These are phyloP conservation scores for Rhinopomastus cyanomelas DNA, from an alignment of 2,113 vertebrate genomes.

Conservation along the genomic window DNA sequence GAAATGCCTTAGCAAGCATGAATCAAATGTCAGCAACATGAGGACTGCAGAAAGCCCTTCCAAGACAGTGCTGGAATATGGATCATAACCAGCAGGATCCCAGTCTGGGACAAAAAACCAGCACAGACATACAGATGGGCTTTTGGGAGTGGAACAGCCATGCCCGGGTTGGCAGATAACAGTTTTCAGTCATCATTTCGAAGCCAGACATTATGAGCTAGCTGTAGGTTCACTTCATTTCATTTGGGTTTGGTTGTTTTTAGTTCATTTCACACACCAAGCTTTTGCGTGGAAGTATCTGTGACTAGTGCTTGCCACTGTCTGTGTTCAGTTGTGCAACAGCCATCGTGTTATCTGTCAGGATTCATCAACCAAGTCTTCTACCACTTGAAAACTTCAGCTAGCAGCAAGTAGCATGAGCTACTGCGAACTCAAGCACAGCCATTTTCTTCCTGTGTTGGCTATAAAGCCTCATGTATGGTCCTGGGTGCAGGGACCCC, in stretches of 20 bases:
- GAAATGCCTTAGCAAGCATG: constrained; percentile 32
- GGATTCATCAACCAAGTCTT: background rate
- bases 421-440: too few species aligned
- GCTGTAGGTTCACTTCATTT: background rate
- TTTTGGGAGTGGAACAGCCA: background rate
- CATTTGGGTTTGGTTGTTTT: accelerated
- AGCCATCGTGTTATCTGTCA: background rate
- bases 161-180: background rate
- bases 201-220: background rate
- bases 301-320: background rate
- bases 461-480: too few species aligned
- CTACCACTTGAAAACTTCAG: too few species aligned
- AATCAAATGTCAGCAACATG: constrained; percentile 23
- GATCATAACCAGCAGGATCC: background rate
- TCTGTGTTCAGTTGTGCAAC: background rate
- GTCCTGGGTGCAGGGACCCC: too few species aligned
- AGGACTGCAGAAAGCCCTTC: constrained; percentile 2
- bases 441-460: too few species aligned
- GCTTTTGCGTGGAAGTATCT: background rate
- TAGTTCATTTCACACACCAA: background rate
- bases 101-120: constrained; percentile 10
- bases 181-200: background rate
- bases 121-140: background rate
- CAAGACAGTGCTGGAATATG: constrained; percentile 1
- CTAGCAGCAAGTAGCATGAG: too few species aligned